A percentile compares a stretch with the other conserved stretches of the same genome.
Conservation (phyloP, 2,797 vertebrate species). For the Neosalanx taihuensis region DNA sequence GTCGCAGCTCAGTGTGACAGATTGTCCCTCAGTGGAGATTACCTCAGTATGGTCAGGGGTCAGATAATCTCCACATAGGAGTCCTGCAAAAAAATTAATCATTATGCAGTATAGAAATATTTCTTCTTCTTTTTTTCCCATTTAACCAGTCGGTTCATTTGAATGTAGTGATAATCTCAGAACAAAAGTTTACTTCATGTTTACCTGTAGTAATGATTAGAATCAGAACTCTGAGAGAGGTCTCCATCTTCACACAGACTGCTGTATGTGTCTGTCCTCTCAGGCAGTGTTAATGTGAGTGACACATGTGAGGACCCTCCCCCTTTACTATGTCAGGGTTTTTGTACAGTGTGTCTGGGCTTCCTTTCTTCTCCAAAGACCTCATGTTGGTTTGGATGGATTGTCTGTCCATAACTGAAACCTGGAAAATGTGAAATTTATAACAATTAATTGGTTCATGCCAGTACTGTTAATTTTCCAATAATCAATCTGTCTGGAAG, state of each 20-base stretch:
- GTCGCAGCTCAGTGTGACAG: slow-evolving; percentile 34
- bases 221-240: background rate
- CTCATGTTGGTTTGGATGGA: slow-evolving; percentile 10
- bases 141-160: no score
- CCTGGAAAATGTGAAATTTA: background rate
- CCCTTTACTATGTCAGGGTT: background rate
- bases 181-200: background rate
- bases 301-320: background rate
- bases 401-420: background rate
- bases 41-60: background rate
- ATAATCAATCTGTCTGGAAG: no score
- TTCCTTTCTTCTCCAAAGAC: background rate
- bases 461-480: no score
- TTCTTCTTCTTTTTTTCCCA: no score
- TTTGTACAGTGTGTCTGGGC: background rate
- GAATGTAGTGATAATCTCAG: no score
- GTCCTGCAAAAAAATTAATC: no score
- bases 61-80: background rate
- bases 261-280: background rate
- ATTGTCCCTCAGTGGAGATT: slow-evolving; percentile 20
- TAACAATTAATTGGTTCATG: background rate
- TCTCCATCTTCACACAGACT: background rate
- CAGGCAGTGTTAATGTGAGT: background rate
- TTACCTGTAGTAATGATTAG: background rate
- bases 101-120: no score